A percentile compares a stretch with the other conserved stretches of the same genome.
Evolutionary conservation across 1,140 invertebrate genomes (phyloP).

Genomic region (Brachionus rotundiformis): DNA sequence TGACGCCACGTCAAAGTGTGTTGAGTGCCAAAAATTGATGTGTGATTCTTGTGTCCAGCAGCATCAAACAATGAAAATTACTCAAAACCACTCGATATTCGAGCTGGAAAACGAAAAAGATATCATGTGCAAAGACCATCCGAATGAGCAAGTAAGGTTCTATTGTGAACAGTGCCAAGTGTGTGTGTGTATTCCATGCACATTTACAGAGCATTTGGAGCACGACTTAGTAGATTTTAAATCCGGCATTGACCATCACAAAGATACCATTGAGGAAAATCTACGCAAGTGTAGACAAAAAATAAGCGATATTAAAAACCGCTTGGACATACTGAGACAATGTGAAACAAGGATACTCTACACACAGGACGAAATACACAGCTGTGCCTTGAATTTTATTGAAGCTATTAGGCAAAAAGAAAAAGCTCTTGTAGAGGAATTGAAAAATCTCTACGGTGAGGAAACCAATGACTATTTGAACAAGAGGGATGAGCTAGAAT

Average conservation of each 20-base stretch:
- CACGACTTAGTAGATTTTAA: slow-evolving; percentile 64
- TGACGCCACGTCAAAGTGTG: slow-evolving; percentile 64
- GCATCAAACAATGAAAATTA: slow-evolving; percentile 63
- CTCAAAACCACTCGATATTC: slow-evolving; percentile 63
- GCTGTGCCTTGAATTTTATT: slow-evolving; percentile 59
- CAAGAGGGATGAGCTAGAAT: slow-evolving; percentile 59
- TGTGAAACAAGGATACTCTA: slow-evolving; percentile 29
- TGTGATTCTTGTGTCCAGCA: slow-evolving; percentile 63
- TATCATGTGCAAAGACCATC: slow-evolving; percentile 65
- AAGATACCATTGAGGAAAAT: slow-evolving; percentile 60
- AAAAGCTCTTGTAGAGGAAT: slow-evolving; percentile 62
- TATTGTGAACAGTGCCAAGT: slow-evolving; percentile 65
- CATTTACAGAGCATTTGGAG: slow-evolving; percentile 65
- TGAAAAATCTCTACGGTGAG: slow-evolving; percentile 61
- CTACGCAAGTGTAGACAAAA: slow-evolving; percentile 60
- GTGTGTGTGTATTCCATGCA: slow-evolving; percentile 65
- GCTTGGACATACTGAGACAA: slow-evolving; percentile 8
- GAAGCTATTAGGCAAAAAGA: slow-evolving; percentile 60
- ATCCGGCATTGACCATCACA: slow-evolving; percentile 63
- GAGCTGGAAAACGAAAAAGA: slow-evolving; percentile 65
- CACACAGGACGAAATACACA: slow-evolving; percentile 36
- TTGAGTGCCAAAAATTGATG: slow-evolving; percentile 65
- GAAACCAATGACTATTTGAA: slow-evolving; percentile 62
- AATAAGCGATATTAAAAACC: slow-evolving; percentile 39
- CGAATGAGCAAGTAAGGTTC: slow-evolving; percentile 63